Conservation (phyloP, 2,888 invertebrate genomes). For the Spialia ferax region DNA sequence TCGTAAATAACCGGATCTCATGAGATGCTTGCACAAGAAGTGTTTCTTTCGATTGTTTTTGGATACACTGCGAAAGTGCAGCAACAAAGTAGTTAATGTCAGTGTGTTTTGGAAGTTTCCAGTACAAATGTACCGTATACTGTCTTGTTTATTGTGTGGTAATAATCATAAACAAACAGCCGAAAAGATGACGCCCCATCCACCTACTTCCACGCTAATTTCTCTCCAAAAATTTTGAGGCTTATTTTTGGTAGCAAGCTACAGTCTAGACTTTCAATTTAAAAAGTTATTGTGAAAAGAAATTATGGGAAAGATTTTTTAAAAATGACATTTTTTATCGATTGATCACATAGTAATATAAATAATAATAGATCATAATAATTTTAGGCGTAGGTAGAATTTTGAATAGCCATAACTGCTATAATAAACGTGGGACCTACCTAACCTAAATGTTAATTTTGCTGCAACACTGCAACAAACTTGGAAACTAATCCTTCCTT, state of each 20-base stretch:
- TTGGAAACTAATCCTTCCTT: background rate
- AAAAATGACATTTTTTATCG: background rate
- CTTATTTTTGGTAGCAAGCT: background rate
- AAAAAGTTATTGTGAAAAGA: background rate
- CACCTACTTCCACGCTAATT: background rate
- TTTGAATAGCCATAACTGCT: too few species aligned
- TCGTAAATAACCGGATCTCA: too few species aligned
- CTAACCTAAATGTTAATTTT: too few species aligned
- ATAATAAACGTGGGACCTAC: too few species aligned
- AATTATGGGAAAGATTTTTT: background rate
- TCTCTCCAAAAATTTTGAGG: background rate
- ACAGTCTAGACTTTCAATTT: background rate
- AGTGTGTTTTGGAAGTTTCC: conserved; percentile 14
- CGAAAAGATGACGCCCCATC: background rate
- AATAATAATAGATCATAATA: too few species aligned
- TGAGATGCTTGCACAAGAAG: conserved; percentile 31
- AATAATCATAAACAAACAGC: background rate
- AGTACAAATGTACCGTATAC: background rate
- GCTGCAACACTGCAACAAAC: too few species aligned
- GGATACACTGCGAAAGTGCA: conserved; percentile 21
- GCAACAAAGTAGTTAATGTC: background rate
- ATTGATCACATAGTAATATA: too few species aligned
- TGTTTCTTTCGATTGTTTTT: conserved; percentile 33
- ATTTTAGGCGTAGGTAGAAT: too few species aligned
- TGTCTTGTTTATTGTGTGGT: background rate